Conservation (phyloP, 2,888 invertebrate genomes). For the Polylopha cassiicola region DNA sequence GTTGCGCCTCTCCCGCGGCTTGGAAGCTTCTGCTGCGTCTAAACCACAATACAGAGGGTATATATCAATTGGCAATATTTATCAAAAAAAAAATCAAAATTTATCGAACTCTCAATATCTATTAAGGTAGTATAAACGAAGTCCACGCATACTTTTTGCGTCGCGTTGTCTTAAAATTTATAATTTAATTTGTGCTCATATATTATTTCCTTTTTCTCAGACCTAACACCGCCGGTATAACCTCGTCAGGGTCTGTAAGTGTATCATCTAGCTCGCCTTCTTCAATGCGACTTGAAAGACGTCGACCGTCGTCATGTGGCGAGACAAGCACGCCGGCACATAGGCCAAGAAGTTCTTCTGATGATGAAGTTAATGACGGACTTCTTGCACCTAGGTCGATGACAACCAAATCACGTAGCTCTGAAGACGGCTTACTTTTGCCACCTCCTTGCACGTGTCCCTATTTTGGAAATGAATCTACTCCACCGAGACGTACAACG, state of each 20-base stretch:
- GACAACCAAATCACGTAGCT: conserved; percentile 64
- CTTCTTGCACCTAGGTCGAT: conserved; percentile 55
- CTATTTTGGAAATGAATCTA: conserved; percentile 84
- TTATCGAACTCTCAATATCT: too few species aligned
- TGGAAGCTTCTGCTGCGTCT: conserved; percentile 82
- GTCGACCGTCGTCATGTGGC: conserved; percentile 58
- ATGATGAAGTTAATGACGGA: conserved; percentile 63
- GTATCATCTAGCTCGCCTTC: conserved; percentile 70
- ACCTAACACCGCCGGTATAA: conserved; percentile 62
- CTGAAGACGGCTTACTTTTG: conserved; percentile 73
- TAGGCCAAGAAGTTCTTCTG: conserved; percentile 64
- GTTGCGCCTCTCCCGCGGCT: conserved; percentile 87
- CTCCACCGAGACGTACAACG: conserved; percentile 69
- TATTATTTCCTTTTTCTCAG: conserved; percentile 49
- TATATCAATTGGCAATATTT: conserved; percentile 58
- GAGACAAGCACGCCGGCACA: conserved; percentile 55
- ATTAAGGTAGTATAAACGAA: too few species aligned
- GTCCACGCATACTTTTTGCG: too few species aligned
- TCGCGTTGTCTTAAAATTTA: too few species aligned
- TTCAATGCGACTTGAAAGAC: conserved; percentile 63
- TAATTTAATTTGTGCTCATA: too few species aligned
- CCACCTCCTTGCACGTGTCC: conserved; percentile 89
- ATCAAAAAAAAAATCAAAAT: conserved; percentile 26
- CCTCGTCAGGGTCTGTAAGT: conserved; percentile 66
- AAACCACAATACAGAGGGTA: conserved; percentile 72